phyloP scores from a whole-genome alignment of 2,113 vertebrate genomes.

The Lathamus discolor region DNA sequence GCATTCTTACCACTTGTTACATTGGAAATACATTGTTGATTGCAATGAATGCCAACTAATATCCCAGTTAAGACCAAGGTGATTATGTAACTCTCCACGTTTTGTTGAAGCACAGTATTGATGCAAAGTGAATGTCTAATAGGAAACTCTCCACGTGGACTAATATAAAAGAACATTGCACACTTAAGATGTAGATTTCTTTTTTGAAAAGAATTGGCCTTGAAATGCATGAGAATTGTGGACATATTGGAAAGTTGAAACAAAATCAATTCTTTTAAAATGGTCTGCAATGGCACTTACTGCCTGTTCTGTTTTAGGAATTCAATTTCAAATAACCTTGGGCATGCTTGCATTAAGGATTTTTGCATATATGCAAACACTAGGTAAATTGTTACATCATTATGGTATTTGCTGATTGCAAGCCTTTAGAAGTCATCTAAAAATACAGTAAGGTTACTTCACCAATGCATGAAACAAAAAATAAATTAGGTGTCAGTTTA shows the following conservation, averaged over 20 bases:
- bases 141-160: not conserved
- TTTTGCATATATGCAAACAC: conserved; percentile 13
- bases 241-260: not conserved
- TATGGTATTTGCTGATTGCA: not conserved
- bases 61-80: not conserved
- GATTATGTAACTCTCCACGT: not conserved
- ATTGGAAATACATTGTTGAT: not conserved
- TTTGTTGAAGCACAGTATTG: not conserved
- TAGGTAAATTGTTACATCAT: not conserved
- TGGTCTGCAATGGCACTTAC: not conserved
- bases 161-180: not conserved
- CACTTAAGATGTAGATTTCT: not conserved
- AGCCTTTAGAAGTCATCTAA: not conserved
- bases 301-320: not conserved
- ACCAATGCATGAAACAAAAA: not conserved
- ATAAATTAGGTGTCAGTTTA: not conserved
- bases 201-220: not conserved
- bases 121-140: not conserved
- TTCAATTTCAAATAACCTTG: not conserved
- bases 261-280: not conserved
- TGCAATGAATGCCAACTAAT: not conserved
- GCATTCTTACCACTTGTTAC: not conserved
- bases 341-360: not conserved
- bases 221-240: not conserved
- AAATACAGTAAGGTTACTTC: not conserved